Percentiles rank a stretch among this genome's conserved stretches.
Conservation (phyloP, 2,888 invertebrate species). For the Zygothrica quintamaculata region DNA sequence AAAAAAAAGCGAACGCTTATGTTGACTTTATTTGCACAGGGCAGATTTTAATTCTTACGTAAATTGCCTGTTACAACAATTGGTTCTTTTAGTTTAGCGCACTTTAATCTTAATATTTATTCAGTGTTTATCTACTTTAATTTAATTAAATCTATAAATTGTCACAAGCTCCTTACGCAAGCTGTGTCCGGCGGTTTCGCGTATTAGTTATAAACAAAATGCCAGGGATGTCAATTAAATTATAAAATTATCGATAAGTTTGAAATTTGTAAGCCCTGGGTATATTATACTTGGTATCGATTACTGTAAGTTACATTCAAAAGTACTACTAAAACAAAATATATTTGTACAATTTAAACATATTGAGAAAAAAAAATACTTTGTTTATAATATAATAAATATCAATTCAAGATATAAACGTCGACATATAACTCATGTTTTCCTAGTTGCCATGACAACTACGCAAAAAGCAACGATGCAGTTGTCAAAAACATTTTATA, state of each 20-base stretch:
- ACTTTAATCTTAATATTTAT: slow-evolving; percentile 15
- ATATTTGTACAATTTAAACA: neutral
- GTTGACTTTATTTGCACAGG: slow-evolving; percentile 40
- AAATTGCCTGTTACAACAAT: slow-evolving; percentile 32
- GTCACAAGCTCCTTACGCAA: slow-evolving; percentile 16
- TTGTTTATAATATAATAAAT: no score
- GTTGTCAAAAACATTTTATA: slow-evolving; percentile 5
- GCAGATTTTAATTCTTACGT: slow-evolving; percentile 57
- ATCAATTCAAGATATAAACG: no score
- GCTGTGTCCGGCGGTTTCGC: slow-evolving; percentile 43
- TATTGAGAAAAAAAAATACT: no score
- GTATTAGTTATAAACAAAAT: slow-evolving; percentile 66
- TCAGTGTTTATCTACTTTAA: slow-evolving; percentile 29
- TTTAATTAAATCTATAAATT: slow-evolving; percentile 37
- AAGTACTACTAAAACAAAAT: neutral
- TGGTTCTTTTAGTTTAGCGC: slow-evolving; percentile 1
- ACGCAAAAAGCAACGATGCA: slow-evolving; percentile 5
- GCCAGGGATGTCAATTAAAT: slow-evolving; percentile 31
- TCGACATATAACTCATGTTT: no score
- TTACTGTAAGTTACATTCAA: neutral
- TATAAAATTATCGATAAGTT: slow-evolving; percentile 19
- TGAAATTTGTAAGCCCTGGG: slow-evolving; percentile 11
- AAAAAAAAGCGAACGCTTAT: slow-evolving; percentile 16
- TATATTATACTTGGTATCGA: slow-evolving; percentile 15
- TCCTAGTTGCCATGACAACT: slow-evolving; percentile 32